These are phyloP conservation scores for Nephrotoma flavescens DNA, from an alignment of 2,888 invertebrate genomes.

Conservation along the genomic window DNA sequence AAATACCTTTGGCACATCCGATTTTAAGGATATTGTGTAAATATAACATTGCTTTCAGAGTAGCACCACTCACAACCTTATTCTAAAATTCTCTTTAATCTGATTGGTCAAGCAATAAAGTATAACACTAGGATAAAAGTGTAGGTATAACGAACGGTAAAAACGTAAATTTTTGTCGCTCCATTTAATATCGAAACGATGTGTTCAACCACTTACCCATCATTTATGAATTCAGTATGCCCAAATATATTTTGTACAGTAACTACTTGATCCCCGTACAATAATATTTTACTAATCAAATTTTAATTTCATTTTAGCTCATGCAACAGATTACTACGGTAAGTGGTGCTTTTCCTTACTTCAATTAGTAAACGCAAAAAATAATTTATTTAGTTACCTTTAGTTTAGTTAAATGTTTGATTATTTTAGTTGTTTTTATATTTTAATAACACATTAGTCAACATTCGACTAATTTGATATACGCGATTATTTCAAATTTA, in stretches of 20 bases:
- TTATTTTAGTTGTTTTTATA: not conserved
- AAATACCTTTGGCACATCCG: not conserved
- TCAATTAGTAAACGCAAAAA: constrained; percentile 19
- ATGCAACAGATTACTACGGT: constrained; percentile 99
- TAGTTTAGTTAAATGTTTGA: not conserved
- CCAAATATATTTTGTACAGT: not conserved
- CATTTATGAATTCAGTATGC: not conserved
- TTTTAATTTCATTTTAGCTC: constrained; percentile 44
- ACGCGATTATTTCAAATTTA: not conserved
- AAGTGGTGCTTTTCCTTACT: constrained; percentile 46
- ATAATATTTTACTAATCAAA: not conserved
- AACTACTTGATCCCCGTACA: not conserved
- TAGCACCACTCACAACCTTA: not conserved
- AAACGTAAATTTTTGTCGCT: not conserved
- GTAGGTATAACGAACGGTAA: not conserved
- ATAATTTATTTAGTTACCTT: not conserved
- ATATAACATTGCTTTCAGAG: not conserved
- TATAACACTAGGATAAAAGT: not conserved
- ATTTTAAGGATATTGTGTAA: not conserved
- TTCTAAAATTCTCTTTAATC: not conserved
- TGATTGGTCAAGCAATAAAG: not conserved
- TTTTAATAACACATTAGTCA: not conserved
- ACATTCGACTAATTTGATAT: not conserved
- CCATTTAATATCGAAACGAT: not conserved
- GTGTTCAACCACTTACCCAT: not conserved